Evolutionary conservation across 53 echinoderm and acorn worm genomes (phyloP), one percentile per base, ranked within the genome.

Genomic region (Paelopatides confundens): DNA sequence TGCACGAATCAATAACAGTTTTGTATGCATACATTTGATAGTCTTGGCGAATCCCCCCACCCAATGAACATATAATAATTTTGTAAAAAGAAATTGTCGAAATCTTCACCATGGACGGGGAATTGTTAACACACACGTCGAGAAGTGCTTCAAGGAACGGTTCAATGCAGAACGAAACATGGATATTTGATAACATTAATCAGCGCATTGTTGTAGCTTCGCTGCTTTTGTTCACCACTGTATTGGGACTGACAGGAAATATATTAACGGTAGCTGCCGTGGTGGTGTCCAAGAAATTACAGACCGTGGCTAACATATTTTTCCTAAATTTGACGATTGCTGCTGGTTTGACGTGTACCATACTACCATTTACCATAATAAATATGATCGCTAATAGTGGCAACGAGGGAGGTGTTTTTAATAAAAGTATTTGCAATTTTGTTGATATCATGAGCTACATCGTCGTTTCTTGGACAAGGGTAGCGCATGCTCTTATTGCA

Each of bases 191-290:
- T 31, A 77, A 90, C 30, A 76, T 76, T n/a, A 47, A 63, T 5
- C 90, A 90, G 35, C 76, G 90, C 24, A 64, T 85, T 32, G 48
- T 65, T 5, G 85, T 90, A 14, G 76, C 90, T n/a, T 48, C 51
- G 15, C 49, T 85, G 3, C 63, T 85, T 14, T 48, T 85, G 35
- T 23, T 88, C 9, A 88, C 87, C 23, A 47, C 71, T 35, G 53
- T 92, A 27, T 47, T 84, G 15, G 92, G 92, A 18, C 39, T 92
- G 18, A 26, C 78, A 2, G 92, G 92, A 15, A 92, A 92, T 43
- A 49, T 48, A 0, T 35, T 85, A n/a, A 88, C 88, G 1, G 29
- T 92, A 21, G 65, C 85, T 21, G 92, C 92, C 0, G 92, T 92
- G 40, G 18, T 71, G 14, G 77, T 92, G 3, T 92, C 88, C 2